Evolutionary conservation across 2,797 vertebrate genomes (phyloP).

Genomic region (Tenualosa ilisha): DNA sequence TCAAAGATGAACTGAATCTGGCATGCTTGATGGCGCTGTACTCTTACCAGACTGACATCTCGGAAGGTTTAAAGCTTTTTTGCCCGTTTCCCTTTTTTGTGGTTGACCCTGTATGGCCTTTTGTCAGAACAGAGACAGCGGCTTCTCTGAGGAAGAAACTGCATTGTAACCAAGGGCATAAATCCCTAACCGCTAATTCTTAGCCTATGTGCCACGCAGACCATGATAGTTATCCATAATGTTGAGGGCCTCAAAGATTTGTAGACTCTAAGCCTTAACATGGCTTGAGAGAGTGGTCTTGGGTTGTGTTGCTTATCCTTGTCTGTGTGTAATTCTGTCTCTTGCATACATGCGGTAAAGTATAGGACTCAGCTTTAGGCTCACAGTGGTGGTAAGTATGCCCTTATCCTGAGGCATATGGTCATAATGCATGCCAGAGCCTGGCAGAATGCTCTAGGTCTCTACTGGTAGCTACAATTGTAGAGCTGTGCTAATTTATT

Average conservation of each 20-base stretch:
- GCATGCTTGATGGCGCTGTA: not conserved
- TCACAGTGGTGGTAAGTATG: slow-evolving; percentile 66
- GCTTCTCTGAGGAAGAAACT: not conserved
- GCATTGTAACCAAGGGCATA: not conserved
- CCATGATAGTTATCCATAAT: not conserved
- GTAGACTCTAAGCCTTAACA: not conserved
- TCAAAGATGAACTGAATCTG: not conserved
- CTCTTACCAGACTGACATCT: not conserved
- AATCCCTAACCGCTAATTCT: not conserved
- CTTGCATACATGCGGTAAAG: slow-evolving; percentile 52
- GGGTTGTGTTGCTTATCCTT: slow-evolving; percentile 32
- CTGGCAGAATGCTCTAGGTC: slow-evolving; percentile 21
- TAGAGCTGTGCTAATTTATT: slow-evolving; percentile 6
- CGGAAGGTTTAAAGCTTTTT: not conserved
- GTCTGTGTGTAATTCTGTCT: slow-evolving; percentile 60
- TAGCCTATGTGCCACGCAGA: not conserved
- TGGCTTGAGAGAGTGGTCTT: not conserved
- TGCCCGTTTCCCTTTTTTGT: not conserved
- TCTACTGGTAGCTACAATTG: not conserved
- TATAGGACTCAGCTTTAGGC: slow-evolving; percentile 68
- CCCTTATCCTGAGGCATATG: not conserved
- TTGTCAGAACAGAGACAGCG: not conserved
- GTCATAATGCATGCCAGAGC: not conserved
- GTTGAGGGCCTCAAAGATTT: not conserved
- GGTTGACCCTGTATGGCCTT: not conserved